Base-by-base conservation (phyloP, 2,888 invertebrate species). In the Euclidia mi region DNA sequence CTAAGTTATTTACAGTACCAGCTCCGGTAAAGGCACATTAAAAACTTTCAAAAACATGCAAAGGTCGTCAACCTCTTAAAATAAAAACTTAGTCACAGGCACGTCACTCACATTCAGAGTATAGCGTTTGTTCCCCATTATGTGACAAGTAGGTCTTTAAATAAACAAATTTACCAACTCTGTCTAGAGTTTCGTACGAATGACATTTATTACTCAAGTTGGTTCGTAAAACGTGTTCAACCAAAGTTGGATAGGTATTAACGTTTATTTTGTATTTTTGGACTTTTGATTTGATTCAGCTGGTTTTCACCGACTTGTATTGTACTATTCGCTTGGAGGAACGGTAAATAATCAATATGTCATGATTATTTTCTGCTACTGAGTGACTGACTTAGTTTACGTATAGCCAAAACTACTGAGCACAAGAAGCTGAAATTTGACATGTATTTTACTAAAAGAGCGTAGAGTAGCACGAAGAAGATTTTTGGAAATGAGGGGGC, bases 151-250 rank as follows among this genome's bases (percentile, higher is more conserved):
- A n/a, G 14, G 34, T 12, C 2, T 34, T n/a, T 34, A 34, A n/a
- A 38, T 7, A 40, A 47, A 59, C 20, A 20, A 47, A 55, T 51
- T 68, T 68, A 42, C 20, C 0, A 68, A 56, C 60, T 53, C 51
- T n/a, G 29, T 42, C 32, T 1, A 7, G 37, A 44, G 48, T 63
- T 64, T 47, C 17, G 43, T 14, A 17, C 35, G 37, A 52, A 25
- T 51, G 56, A 60, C 50, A 56, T 65, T 68, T 60, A 68, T 67
- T 48, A 31, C 12, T 18, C 14, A 65, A 68, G 59, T 67, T 41
- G 32, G 18, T 29, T 32, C 6, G 25, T 20, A 12, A 59, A 40
- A 35, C 1, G 32, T 17, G 40, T 53, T 64, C 41, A 42, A 45
- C 52, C 49, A 47, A 66, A 47, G 38, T 68, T 60, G 1, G n/a